Conservation (phyloP, 2,888 invertebrate genomes). For the Cephus nigrinus region DNA sequence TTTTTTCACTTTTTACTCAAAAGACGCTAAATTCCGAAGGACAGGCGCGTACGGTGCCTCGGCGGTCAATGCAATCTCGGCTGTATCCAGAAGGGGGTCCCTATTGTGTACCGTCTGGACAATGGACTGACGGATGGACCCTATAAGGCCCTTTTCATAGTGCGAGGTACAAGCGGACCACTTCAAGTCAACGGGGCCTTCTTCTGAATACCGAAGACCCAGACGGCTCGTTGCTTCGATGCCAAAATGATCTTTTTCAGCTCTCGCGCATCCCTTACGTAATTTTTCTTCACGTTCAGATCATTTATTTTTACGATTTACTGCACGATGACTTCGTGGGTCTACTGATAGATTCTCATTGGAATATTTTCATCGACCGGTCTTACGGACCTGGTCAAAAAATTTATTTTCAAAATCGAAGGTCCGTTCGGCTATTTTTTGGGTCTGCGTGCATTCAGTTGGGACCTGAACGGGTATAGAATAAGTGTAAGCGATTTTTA, state of each 20-base stretch:
- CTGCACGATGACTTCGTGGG: neutral
- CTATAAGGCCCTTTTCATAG: constrained; percentile 38
- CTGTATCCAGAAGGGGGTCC: constrained; percentile 39
- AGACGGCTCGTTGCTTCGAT: constrained; percentile 35
- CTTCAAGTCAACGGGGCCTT: constrained; percentile 46
- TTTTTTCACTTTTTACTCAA: neutral
- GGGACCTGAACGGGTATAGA: neutral
- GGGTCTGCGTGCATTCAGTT: neutral
- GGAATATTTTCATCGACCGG: neutral
- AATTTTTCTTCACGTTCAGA: neutral
- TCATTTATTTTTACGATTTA: neutral
- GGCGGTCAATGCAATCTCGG: neutral
- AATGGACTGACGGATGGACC: constrained; percentile 44
- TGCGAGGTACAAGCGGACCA: constrained; percentile 51
- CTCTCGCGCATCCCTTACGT: neutral
- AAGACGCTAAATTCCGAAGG: neutral
- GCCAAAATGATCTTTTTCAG: constrained; percentile 54
- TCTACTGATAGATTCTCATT: neutral
- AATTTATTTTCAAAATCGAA: neutral
- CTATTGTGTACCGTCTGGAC: constrained; percentile 45
- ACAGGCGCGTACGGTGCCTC: neutral
- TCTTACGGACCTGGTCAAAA: neutral
- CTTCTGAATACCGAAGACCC: constrained; percentile 39
- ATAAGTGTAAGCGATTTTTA: neutral
- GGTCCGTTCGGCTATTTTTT: neutral